Evolutionary conservation across 2,797 vertebrate species (phyloP).

Genomic region (Anisognathus igniventris): DNA sequence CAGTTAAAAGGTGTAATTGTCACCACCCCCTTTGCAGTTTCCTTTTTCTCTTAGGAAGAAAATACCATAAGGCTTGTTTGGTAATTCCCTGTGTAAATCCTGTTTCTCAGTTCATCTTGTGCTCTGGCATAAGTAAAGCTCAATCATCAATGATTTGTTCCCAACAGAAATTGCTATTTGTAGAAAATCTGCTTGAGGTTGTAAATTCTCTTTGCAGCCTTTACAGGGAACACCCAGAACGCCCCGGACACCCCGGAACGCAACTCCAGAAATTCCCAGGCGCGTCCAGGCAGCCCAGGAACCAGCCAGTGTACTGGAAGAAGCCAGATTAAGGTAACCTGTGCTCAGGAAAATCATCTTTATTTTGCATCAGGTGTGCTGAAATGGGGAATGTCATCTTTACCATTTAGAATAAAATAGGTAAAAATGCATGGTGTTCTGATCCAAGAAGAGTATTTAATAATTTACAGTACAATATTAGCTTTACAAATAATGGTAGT

Average conservation of each 20-base stretch:
- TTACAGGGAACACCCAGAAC: conserved; percentile 66
- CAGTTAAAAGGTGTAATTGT: background rate
- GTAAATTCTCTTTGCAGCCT: conserved; percentile 64
- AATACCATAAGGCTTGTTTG: background rate
- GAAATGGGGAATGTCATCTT: background rate
- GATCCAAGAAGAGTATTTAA: background rate
- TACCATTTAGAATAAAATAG: background rate
- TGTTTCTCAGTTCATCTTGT: background rate
- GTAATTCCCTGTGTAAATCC: background rate
- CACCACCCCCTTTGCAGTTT: background rate
- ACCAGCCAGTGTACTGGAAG: conserved; percentile 82
- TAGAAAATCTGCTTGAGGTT: background rate
- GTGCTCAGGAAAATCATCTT: background rate
- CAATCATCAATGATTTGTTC: background rate
- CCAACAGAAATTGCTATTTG: background rate
- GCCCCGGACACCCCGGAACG: conserved; percentile 64
- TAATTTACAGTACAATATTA: background rate
- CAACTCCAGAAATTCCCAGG: conserved; percentile 86
- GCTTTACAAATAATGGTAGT: background rate
- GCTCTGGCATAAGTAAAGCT: background rate
- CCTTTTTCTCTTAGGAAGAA: background rate
- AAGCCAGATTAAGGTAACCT: conserved; percentile 86
- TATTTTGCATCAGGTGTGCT: background rate
- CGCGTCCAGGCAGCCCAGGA: conserved; percentile 77
- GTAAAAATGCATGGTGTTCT: background rate